These are phyloP conservation scores for Zaprionus taronus DNA, from an alignment of 1,140 invertebrate species.

Conservation along the genomic window DNA sequence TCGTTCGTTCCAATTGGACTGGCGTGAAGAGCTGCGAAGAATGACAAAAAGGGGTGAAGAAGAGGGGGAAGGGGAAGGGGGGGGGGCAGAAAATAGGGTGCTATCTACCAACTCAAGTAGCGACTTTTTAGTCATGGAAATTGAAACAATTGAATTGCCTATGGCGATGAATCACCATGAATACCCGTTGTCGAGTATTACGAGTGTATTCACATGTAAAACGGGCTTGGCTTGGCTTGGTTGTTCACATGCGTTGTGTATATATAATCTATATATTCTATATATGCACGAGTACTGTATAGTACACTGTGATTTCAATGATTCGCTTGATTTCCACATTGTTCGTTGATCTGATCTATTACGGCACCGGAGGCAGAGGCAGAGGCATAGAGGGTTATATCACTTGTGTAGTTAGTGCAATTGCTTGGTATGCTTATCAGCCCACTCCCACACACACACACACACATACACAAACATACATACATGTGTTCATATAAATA, in stretches of 20 bases:
- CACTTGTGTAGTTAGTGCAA: conserved; percentile 1
- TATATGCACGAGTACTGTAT: not conserved
- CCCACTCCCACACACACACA: not conserved
- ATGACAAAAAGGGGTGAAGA: no score
- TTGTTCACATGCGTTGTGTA: not conserved
- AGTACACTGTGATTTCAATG: not conserved
- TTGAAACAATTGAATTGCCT: conserved; percentile 47
- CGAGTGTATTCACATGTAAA: conserved; percentile 35
- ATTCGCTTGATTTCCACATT: conserved; percentile 33
- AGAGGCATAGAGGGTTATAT: not conserved
- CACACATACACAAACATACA: not conserved
- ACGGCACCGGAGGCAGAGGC: not conserved
- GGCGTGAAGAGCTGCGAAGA: not conserved
- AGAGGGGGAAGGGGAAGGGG: not conserved
- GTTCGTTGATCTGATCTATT: conserved; percentile 17
- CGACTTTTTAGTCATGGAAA: conserved; percentile 27
- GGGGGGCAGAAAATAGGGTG: not conserved
- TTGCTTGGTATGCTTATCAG: not conserved
- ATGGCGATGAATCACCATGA: conserved; percentile 54
- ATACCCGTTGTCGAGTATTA: conserved; percentile 19
- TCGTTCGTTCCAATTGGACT: not conserved
- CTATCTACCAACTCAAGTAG: not conserved
- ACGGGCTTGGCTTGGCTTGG: conserved; percentile 44
- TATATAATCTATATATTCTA: not conserved
- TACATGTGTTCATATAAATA: not conserved